These are phyloP conservation scores for Manduca sexta DNA, from an alignment of 1,140 invertebrate species.

Conservation along the genomic window DNA sequence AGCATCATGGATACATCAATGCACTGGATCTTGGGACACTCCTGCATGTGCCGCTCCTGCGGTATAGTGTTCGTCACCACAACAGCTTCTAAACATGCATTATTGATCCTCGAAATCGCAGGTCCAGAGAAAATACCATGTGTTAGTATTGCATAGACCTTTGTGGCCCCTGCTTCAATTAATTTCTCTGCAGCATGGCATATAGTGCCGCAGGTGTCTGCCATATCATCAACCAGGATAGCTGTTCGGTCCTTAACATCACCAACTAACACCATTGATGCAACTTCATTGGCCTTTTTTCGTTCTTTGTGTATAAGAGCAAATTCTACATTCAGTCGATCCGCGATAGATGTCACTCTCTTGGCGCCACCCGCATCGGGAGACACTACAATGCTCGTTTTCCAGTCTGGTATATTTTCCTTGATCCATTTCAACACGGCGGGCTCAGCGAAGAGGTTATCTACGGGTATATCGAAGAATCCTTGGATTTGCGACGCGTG, in stretches of 20 bases:
- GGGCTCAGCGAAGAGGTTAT: conserved; percentile 99
- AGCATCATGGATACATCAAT: conserved; percentile 99
- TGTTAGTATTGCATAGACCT: conserved; percentile 98
- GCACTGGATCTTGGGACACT: conserved; percentile 95
- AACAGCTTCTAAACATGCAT: conserved; percentile 97
- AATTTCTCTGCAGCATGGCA: conserved; percentile 98
- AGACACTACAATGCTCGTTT: conserved; percentile 98
- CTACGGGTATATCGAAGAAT: conserved; percentile 75
- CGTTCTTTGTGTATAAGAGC: conserved; percentile 99
- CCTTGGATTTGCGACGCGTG: conserved; percentile 98
- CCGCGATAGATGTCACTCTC: conserved; percentile 79
- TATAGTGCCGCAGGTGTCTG: conserved; percentile 99
- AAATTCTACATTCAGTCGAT: conserved; percentile 98
- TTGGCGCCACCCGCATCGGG: conserved; percentile 99
- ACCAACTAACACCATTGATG: conserved; percentile 98
- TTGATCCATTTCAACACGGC: conserved; percentile 99
- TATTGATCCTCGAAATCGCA: conserved; percentile 96
- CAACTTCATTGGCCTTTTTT: conserved; percentile 98
- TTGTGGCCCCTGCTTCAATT: conserved; percentile 95
- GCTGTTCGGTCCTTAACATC: conserved; percentile 98
- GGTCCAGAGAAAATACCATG: conserved; percentile 99
- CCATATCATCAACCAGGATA: conserved; percentile 99
- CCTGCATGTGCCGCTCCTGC: conserved; percentile 97
- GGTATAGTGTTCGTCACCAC: conserved; percentile 99
- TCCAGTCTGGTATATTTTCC: conserved; percentile 98